These are phyloP conservation scores for Coregonus clupeaformis DNA, from an alignment of 2,113 vertebrate genomes.

Conservation along the genomic window DNA sequence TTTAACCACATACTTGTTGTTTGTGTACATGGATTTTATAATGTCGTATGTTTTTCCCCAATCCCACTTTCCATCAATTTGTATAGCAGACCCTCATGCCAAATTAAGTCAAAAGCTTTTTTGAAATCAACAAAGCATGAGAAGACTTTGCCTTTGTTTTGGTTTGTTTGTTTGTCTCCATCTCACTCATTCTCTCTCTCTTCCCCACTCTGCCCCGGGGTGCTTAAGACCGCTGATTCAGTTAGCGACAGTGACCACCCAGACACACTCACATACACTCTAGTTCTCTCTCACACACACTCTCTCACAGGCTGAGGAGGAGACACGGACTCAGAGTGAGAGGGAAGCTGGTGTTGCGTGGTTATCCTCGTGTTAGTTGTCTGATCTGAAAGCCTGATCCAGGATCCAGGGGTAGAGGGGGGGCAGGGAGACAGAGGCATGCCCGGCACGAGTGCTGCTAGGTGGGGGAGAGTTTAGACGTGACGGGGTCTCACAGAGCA, in stretches of 20 bases:
- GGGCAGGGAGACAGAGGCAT: slow-evolving; percentile 21
- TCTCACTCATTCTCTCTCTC: neutral
- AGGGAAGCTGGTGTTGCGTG: slow-evolving; percentile 28
- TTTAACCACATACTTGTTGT: too few species aligned
- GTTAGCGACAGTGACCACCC: slow-evolving; percentile 35
- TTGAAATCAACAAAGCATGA: too few species aligned
- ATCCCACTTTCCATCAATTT: too few species aligned
- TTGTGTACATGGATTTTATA: too few species aligned
- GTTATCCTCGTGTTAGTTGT: slow-evolving; percentile 9
- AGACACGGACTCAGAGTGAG: slow-evolving; percentile 22
- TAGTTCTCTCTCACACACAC: neutral
- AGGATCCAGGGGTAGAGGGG: slow-evolving; percentile 13
- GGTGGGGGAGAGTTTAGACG: slow-evolving; percentile 2
- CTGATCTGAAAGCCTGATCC: slow-evolving; percentile 7
- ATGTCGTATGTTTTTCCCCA: too few species aligned
- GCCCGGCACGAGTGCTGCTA: slow-evolving; percentile 23
- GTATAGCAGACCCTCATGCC: too few species aligned
- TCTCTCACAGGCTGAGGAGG: slow-evolving; percentile 23
- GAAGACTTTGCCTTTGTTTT: too few species aligned
- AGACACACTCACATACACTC: slow-evolving; percentile 23
- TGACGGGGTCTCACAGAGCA: slow-evolving; percentile 13
- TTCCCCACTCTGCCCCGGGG: slow-evolving; percentile 23
- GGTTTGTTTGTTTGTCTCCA: too few species aligned
- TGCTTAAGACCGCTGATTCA: slow-evolving; percentile 58
- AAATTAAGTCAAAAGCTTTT: too few species aligned